Evolutionary conservation across 1,140 invertebrate genomes (phyloP).

Genomic region (Cecropterus lyciades): DNA sequence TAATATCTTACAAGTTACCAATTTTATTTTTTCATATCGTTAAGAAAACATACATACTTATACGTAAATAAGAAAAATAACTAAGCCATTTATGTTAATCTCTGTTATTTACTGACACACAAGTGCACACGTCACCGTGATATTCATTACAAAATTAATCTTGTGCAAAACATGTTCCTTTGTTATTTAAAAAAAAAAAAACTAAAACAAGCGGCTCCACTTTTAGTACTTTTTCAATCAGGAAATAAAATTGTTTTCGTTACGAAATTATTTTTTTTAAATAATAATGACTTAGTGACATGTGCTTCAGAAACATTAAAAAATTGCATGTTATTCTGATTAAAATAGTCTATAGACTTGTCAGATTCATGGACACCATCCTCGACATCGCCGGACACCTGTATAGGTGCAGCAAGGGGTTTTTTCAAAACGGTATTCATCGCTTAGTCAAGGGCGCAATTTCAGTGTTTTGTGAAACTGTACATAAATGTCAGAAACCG

Average conservation of each 20-base stretch:
- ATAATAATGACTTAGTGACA: too few species aligned
- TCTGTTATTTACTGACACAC: constrained; percentile 6
- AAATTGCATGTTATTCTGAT: neutral
- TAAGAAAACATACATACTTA: too few species aligned
- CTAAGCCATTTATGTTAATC: constrained; percentile 5
- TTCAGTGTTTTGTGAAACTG: too few species aligned
- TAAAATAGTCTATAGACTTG: neutral
- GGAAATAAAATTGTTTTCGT: too few species aligned
- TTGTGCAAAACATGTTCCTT: neutral
- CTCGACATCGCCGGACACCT: neutral
- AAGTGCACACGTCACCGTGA: constrained; percentile 14
- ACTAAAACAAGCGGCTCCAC: too few species aligned
- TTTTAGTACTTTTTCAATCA: too few species aligned
- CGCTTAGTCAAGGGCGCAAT: neutral
- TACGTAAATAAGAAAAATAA: too few species aligned
- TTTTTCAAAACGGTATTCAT: neutral
- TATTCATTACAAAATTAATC: constrained; percentile 22
- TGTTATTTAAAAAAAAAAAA: too few species aligned
- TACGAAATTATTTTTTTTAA: too few species aligned
- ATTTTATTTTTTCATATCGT: too few species aligned
- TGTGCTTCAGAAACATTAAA: too few species aligned
- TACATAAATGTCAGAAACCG: neutral
- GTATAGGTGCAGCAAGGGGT: neutral
- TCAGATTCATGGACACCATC: neutral
- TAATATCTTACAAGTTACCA: too few species aligned